phyloP scores from a whole-genome alignment of 2,888 invertebrate species.

The Patella pellucida region DNA sequence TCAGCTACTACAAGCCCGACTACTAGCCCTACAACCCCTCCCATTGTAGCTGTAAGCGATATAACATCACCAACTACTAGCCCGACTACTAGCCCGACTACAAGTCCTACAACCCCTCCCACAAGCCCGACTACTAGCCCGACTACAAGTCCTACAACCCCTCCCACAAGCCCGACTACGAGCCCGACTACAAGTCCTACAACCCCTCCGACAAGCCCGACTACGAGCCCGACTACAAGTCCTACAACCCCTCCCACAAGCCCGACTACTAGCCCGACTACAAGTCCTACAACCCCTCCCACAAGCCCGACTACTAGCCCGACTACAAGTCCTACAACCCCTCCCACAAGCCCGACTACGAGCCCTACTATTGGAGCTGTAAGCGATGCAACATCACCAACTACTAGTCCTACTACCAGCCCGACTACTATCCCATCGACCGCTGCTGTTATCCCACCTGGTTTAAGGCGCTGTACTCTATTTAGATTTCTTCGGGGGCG shows the following conservation, averaged over 20 bases:
- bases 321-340: background rate
- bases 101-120: background rate
- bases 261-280: background rate
- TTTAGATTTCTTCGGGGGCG: no score
- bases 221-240: background rate
- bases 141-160: background rate
- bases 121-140: background rate
- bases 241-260: background rate
- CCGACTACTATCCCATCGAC: background rate
- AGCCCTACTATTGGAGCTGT: background rate
- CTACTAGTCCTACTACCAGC: background rate
- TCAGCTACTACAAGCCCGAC: no score
- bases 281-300: background rate
- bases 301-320: background rate
- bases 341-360: background rate
- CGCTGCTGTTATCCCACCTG: background rate
- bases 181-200: background rate
- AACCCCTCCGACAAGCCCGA: background rate
- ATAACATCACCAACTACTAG: background rate
- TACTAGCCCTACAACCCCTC: no score
- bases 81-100: background rate
- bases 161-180: background rate
- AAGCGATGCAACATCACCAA: background rate
- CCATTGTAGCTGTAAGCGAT: no score
- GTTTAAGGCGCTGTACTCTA: no score